These are phyloP conservation scores for Cryptocephalus moraei DNA, from an alignment of 2,888 invertebrate species.

Conservation along the genomic window DNA sequence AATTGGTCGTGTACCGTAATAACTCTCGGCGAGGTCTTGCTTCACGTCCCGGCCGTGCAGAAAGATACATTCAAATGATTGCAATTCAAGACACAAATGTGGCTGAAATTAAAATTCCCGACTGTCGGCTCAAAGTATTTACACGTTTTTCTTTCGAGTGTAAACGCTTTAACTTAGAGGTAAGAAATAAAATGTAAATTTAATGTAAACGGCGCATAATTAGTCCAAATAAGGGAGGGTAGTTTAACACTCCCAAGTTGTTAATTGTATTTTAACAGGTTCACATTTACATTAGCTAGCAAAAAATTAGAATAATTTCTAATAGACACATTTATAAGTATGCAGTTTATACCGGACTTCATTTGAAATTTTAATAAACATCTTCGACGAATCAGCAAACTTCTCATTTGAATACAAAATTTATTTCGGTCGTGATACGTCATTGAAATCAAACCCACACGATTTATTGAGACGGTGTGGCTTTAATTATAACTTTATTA, in stretches of 20 bases:
- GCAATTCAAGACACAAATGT: slow-evolving; percentile 5
- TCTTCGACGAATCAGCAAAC: too few relatives aligned
- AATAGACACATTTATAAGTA: too few relatives aligned
- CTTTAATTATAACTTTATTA: too few relatives aligned
- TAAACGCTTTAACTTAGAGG: slow-evolving; percentile 10
- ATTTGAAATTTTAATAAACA: too few relatives aligned
- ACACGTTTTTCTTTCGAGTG: slow-evolving; percentile 16
- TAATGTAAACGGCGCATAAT: slow-evolving; percentile 14
- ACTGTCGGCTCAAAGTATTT: slow-evolving; percentile 15
- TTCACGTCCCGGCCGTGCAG: too few relatives aligned
- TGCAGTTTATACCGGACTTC: too few relatives aligned
- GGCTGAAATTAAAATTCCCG: slow-evolving; percentile 16
- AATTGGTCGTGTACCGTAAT: too few relatives aligned
- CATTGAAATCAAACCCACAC: too few relatives aligned
- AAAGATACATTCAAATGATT: slow-evolving; percentile 3
- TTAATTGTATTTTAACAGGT: slow-evolving; percentile 14
- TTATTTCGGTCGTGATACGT: too few relatives aligned
- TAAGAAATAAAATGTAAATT: slow-evolving; percentile 14
- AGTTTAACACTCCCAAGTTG: slow-evolving; percentile 15
- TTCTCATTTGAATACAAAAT: too few relatives aligned
- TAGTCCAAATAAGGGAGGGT: slow-evolving; percentile 12
- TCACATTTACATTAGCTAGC: slow-evolving; percentile 7
- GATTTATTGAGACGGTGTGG: too few relatives aligned
- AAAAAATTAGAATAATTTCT: not conserved
- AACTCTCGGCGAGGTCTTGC: too few relatives aligned